These are phyloP conservation scores for Danaus chrysippus DNA, from an alignment of 2,888 invertebrate genomes.

Conservation along the genomic window DNA sequence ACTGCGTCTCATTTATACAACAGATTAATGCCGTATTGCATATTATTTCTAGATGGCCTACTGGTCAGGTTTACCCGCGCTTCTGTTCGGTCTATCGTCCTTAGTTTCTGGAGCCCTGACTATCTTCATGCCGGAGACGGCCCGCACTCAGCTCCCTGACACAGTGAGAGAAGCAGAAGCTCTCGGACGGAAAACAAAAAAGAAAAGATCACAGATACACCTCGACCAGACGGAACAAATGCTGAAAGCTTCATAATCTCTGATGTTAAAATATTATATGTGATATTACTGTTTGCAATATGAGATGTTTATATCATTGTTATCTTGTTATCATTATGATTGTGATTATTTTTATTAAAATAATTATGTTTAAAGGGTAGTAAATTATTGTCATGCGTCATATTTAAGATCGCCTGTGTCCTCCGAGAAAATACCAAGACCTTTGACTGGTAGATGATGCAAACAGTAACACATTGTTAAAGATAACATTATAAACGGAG, in stretches of 20 bases:
- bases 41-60: conserved; percentile 56
- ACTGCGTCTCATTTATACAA: background rate
- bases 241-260: conserved; percentile 25
- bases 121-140: conserved; percentile 74
- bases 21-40: too few relatives aligned
- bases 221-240: conserved; percentile 20
- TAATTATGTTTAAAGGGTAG: too few relatives aligned
- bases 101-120: conserved; percentile 63
- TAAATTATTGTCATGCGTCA: too few relatives aligned
- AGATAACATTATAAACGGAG: too few relatives aligned
- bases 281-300: background rate
- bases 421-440: too few relatives aligned
- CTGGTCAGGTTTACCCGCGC: conserved; percentile 68
- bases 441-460: too few relatives aligned
- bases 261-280: background rate
- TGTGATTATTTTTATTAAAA: too few relatives aligned
- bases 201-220: conserved; percentile 10
- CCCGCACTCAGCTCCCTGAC: conserved; percentile 68
- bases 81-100: conserved; percentile 72
- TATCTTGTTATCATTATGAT: too few relatives aligned
- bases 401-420: too few relatives aligned
- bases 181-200: conserved; percentile 43
- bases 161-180: conserved; percentile 70
- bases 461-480: too few relatives aligned
- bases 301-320: background rate